These are phyloP conservation scores for Glaucidium brasilianum DNA, from an alignment of 2,113 vertebrate species.

Conservation along the genomic window DNA sequence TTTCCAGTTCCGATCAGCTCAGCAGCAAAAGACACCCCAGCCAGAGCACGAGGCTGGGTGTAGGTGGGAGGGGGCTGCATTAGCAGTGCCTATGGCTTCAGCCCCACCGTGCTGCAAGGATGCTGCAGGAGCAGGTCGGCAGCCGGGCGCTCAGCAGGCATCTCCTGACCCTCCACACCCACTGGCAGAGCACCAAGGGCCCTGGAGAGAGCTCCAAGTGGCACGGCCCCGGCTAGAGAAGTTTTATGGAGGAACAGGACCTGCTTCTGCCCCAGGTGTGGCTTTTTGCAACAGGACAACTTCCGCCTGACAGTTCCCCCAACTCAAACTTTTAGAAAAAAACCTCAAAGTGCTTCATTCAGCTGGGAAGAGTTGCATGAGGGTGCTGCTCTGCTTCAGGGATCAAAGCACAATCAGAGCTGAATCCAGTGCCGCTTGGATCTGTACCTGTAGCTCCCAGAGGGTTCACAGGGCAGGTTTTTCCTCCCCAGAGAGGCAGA, in stretches of 20 bases:
- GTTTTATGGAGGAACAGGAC: background rate
- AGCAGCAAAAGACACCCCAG: background rate
- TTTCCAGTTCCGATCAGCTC: background rate
- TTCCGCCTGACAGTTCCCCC: background rate
- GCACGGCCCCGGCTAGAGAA: background rate
- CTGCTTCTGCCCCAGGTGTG: background rate
- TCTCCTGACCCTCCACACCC: background rate
- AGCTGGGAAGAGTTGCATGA: background rate
- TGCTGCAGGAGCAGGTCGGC: background rate
- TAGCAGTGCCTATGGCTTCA: background rate
- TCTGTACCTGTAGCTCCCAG: background rate
- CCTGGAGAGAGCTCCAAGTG: background rate
- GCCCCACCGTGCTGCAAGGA: background rate
- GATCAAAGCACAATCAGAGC: rapidly evolving
- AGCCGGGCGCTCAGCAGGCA: background rate
- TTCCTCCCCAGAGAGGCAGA: background rate
- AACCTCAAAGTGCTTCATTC: rapidly evolving
- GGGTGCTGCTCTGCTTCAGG: background rate
- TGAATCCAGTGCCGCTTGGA: background rate
- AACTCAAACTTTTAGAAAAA: background rate
- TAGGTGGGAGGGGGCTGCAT: background rate
- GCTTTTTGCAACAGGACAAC: background rate
- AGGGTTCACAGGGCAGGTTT: background rate
- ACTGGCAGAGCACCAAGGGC: background rate
- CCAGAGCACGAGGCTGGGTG: rapidly evolving